Conservation (phyloP, 2,113 vertebrate genomes). For the Chloropsis cyanopogon region DNA sequence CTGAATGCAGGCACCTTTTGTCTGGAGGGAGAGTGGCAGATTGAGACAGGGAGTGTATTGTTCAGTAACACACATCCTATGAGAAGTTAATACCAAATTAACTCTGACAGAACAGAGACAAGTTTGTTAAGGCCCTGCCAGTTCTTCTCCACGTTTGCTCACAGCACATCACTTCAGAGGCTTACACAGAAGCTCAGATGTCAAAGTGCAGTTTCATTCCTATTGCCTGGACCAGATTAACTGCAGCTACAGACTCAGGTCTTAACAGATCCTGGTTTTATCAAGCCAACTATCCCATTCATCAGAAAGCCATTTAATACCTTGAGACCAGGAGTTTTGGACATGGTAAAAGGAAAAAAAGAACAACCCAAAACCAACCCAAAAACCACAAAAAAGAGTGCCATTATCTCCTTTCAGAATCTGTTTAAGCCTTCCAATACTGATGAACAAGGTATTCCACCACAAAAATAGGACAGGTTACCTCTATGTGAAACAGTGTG, state of each 20-base stretch:
- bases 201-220: neutral
- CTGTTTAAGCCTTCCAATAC: neutral
- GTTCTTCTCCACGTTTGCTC: neutral
- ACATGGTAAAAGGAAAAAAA: neutral
- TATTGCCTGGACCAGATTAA: neutral
- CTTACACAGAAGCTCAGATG: neutral
- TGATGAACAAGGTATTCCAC: neutral
- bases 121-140: neutral
- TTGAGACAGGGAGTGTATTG: neutral
- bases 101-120: neutral
- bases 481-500: constrained; percentile 2
- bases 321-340: constrained; percentile 1
- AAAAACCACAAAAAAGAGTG: neutral
- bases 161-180: neutral
- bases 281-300: neutral
- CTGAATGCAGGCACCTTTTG: neutral
- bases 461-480: neutral
- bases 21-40: neutral
- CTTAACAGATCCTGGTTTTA: neutral
- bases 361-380: neutral
- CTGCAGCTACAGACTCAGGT: neutral
- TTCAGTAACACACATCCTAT: neutral
- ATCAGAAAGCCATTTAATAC: neutral
- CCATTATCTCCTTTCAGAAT: neutral
- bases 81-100: neutral